A percentile compares a stretch with the other conserved stretches of the same genome.
Evolutionary conservation across 1,140 invertebrate genomes (phyloP).

Genomic region (Panulirus ornatus): DNA sequence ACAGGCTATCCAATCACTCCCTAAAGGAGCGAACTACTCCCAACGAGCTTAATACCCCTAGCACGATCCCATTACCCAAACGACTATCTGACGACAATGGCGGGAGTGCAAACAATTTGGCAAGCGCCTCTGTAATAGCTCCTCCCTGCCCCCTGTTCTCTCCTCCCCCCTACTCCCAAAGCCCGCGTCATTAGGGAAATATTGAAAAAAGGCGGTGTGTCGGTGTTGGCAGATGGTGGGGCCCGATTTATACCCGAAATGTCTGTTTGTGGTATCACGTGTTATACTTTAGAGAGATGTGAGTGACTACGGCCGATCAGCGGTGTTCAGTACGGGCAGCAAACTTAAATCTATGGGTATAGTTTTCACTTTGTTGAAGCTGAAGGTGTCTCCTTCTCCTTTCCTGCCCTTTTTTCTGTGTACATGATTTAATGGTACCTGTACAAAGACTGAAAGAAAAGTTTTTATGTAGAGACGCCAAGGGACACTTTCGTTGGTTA

Average conservation of each 20-base stretch:
- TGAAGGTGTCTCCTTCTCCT: too few species aligned
- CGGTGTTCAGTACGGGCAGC: not conserved
- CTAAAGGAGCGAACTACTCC: not conserved
- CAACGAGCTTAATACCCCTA: constrained; percentile 24
- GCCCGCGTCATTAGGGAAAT: constrained; percentile 60
- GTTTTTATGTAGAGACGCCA: too few species aligned
- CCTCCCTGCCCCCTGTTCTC: not conserved
- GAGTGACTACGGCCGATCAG: not conserved
- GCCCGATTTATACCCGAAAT: not conserved
- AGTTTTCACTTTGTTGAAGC: too few species aligned
- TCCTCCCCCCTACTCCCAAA: constrained; percentile 14
- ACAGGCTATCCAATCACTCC: not conserved
- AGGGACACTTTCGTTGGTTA: too few species aligned
- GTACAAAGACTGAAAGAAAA: too few species aligned
- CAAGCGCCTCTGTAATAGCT: constrained; percentile 37
- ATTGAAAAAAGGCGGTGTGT: constrained; percentile 42
- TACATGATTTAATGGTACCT: too few species aligned
- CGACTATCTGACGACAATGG: constrained; percentile 45
- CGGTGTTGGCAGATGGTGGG: constrained; percentile 37
- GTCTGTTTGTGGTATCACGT: constrained; percentile 13
- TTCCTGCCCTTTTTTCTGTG: too few species aligned
- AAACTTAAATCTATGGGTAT: not conserved
- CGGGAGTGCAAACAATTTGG: constrained; percentile 38
- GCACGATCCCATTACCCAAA: constrained; percentile 32
- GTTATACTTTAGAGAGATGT: not conserved